Conservation (phyloP, 2,888 invertebrate genomes). For the Magallana nippona region DNA sequence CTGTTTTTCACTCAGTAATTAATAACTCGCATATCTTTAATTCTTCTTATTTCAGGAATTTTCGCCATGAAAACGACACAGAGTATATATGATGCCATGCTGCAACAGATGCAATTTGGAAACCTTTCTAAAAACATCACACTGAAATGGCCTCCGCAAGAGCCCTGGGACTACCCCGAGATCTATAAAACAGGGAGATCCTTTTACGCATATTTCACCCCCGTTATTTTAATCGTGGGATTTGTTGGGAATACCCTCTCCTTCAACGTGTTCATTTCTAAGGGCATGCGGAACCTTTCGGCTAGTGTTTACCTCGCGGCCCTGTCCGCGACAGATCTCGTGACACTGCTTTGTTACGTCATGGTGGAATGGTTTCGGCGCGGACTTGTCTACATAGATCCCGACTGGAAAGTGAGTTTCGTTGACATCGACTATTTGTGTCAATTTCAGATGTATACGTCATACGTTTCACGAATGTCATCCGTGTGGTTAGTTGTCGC, state of each 20-base stretch:
- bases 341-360: slow-evolving; percentile 84
- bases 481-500: slow-evolving; percentile 77
- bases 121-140: not conserved
- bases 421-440: slow-evolving; percentile 75
- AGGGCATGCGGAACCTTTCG: slow-evolving; percentile 84
- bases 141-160: slow-evolving; percentile 9
- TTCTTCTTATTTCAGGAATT: not conserved
- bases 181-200: slow-evolving; percentile 51
- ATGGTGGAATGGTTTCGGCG: slow-evolving; percentile 75
- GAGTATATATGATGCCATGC: slow-evolving; percentile 7
- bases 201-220: slow-evolving; percentile 85
- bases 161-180: not conserved
- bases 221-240: slow-evolving; percentile 87
- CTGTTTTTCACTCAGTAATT: no score
- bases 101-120: not conserved
- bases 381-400: slow-evolving; percentile 61
- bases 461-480: slow-evolving; percentile 78
- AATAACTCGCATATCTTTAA: no score
- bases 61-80: slow-evolving; percentile 13
- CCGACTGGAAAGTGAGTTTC: slow-evolving; percentile 53
- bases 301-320: slow-evolving; percentile 90
- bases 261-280: slow-evolving; percentile 88
- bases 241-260: slow-evolving; percentile 88
- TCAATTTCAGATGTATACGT: slow-evolving; percentile 87
- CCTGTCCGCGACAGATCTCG: slow-evolving; percentile 88